Conservation (phyloP, 2,888 invertebrate species). For the Meta bourneti region DNA sequence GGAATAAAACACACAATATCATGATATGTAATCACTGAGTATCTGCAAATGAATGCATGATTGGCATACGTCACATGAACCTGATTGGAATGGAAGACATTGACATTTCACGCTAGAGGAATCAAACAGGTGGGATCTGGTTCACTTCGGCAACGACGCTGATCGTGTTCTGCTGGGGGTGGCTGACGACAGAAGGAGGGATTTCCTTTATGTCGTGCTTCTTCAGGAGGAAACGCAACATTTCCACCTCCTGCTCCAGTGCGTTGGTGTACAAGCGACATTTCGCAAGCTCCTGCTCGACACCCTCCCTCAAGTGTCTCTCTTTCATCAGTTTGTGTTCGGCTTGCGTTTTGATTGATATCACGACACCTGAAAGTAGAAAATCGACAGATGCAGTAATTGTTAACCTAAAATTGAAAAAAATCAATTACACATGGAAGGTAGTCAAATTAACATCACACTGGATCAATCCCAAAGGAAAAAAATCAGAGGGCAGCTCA, state of each 20-base stretch:
- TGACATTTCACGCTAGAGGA: neutral
- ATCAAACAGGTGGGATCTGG: constrained; percentile 11
- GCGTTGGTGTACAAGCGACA: constrained; percentile 80
- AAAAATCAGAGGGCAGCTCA: too few relatives aligned
- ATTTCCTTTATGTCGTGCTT: constrained; percentile 80
- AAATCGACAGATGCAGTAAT: neutral
- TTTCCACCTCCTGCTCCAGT: constrained; percentile 81
- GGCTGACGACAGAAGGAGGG: constrained; percentile 67
- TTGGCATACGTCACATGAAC: neutral
- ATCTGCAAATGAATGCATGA: neutral
- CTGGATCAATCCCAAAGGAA: neutral
- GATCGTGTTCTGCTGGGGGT: constrained; percentile 41
- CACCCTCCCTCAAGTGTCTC: constrained; percentile 79
- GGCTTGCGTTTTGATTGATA: constrained; percentile 81
- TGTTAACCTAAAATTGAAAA: neutral
- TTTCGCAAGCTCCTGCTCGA: constrained; percentile 81
- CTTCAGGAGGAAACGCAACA: constrained; percentile 79
- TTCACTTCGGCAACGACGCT: constrained; percentile 75
- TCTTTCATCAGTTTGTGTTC: constrained; percentile 80
- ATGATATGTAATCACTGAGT: constrained; percentile 23
- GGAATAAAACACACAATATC: neutral
- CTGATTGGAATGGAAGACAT: neutral
- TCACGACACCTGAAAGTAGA: constrained; percentile 71
- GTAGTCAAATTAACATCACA: neutral
- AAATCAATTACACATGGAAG: neutral